Percentiles rank a stretch among this genome's conserved stretches.
Conservation (phyloP, 2,888 invertebrate genomes). For the Rugalucina vietnamica region DNA sequence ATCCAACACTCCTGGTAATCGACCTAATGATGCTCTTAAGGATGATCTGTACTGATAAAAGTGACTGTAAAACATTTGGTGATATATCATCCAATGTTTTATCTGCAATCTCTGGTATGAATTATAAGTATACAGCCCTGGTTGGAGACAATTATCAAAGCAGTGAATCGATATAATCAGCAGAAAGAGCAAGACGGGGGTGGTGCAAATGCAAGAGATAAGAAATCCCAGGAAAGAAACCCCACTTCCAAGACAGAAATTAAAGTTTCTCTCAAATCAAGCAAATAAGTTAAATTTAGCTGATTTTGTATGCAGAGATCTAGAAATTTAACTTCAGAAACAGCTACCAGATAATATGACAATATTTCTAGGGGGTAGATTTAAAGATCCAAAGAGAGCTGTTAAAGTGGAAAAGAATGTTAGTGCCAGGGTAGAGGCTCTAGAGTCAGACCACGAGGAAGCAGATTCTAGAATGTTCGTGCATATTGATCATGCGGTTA, state of each 20-base stretch:
- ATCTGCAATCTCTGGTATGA: not conserved
- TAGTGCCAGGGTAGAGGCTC: not conserved
- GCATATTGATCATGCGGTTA: constrained; percentile 6
- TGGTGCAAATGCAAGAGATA: constrained; percentile 11
- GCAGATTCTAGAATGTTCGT: constrained; percentile 21
- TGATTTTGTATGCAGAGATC: constrained; percentile 2
- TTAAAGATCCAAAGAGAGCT: not conserved
- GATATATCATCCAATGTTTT: not conserved
- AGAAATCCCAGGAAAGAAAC: constrained; percentile 6
- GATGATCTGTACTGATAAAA: not conserved
- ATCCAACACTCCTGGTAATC: not conserved
- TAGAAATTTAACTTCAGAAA: not conserved
- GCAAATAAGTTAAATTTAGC: not conserved
- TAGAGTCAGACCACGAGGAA: constrained; percentile 15
- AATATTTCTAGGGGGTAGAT: constrained; percentile 7
- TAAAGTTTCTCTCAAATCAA: not conserved
- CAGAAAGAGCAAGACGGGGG: too few species aligned
- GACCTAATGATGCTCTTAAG: not conserved
- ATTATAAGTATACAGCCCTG: not conserved
- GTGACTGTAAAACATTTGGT: not conserved
- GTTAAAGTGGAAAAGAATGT: not conserved
- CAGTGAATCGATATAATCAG: not conserved
- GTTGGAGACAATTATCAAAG: not conserved
- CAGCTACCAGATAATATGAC: not conserved
- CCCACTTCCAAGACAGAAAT: not conserved